Base-by-base conservation (phyloP, 2,113 vertebrate genomes). In the Meleagris gallopavo region DNA sequence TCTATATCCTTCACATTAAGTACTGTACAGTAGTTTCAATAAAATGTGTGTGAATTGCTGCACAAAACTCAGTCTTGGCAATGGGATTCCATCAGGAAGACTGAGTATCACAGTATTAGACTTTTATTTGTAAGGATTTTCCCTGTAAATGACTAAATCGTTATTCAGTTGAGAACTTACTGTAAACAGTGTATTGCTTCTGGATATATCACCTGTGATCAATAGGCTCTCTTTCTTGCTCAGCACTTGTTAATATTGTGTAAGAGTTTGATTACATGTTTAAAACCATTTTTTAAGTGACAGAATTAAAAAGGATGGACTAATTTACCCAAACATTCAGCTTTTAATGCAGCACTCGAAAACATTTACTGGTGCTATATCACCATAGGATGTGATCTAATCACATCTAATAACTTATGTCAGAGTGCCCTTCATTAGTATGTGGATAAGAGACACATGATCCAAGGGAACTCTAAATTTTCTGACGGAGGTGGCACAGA, bases 1-100 rank as follows among this genome's bases (percentile, higher is more conserved):
- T 95, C 94, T 73, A 89, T 90, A 95, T 97, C 84, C 76, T 83
- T 88, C 94, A 92, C 94, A 95, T 95, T 95, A 96, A 96, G 88
- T 57, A 82, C 81, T 94, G 57, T 94, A 92, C 88, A 90, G 81
- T 93, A 93, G 75, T 93, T 97, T 94, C 94, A 88, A 94, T 95
- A 97, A 97, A 97, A 97, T 92, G 88, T 92, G 90, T 95, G 76
- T 66, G 89, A 90, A 88, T 38, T 90, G 81, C 79, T 95, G 92
- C 91, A 88, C 80, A 92, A 83, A 94, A 91, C 82, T 88, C 78
- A 46, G n/a, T 83, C 91, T 88, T 10, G 30, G 84, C 86, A 86
- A 80, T 40, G 60, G 67, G 66, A 80, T 95, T 88, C 82, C 88
- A 73, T 89, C 88, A 70, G 73, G 64, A 95, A 90, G 87, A 88